Base-by-base conservation (phyloP, 2,888 invertebrate genomes). In the Tetragnatha montana region DNA sequence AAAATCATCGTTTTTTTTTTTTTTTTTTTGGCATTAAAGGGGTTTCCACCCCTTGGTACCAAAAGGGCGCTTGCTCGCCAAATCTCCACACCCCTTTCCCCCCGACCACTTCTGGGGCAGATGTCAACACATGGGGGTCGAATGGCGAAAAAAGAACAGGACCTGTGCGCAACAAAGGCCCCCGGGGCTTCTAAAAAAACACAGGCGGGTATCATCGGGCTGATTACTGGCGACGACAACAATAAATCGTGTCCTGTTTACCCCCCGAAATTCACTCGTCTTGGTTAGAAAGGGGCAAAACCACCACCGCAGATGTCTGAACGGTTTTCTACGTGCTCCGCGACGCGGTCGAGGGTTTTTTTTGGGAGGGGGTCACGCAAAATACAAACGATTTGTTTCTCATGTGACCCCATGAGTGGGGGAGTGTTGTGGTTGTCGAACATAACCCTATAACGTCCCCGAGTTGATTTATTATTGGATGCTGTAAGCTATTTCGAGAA, bases 111-210 rank as follows among this genome's bases (percentile, higher is more conserved):
- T 35, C 35, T 35, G 35, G 35, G 35, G 35, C 35, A 35, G 35
- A 35, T 35, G 35, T 35, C 35, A 35, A 2, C 35, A 35, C 35
- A 35, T 35, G 35, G 35, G 35, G 35, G 35, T 35, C 35, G 35
- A 35, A 35, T 35, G 35, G 35, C 35, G 35, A 35, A 35, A 35
- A 35, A 35, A 35, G 35, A 35, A 35, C 35, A 35, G 35, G 35
- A 35, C 35, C 35, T 35, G 35, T 35, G 35, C 35, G 74, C 21
- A 50, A 89, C 89, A 89, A 89, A 89, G 89, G 89, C 81, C 85
- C 85, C 85, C 89, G 89, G 89, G 81, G 74, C 68, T 80, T 81
- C 76, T 84, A 89, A 89, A 89, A 89, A 89, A 85, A 89, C 81
- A 81, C 49, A 75, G 84, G 73, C 74, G 79, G 80, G 89, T 84